Base-by-base conservation (phyloP, 1,140 invertebrate genomes). In the Tetranychus cinnabarinus region DNA sequence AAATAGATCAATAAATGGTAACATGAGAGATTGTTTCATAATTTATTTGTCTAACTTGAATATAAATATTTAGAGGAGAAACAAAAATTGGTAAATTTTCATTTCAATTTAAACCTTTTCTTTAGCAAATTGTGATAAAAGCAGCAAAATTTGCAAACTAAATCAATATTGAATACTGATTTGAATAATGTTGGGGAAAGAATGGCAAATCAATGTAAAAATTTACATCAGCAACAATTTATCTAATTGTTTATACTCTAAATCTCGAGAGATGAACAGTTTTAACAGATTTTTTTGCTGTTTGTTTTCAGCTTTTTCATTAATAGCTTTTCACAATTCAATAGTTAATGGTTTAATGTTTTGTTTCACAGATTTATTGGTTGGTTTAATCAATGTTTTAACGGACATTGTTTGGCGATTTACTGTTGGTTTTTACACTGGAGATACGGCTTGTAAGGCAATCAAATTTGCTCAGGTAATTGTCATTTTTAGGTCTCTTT, bases 371-470 rank as follows among this genome's bases (percentile, higher is more conserved):
- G 88, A 91, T 82, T 75, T 91, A 47, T 79, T 81, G 61, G 87
- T 90, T 36, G 87, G 87, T 10, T 71, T 90, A 47, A 82, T 90
- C 67, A 85, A 81, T 67, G 87, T 90, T 3, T 76, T 87, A 46
- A 86, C 84, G 7, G 87, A 91, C 68, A 88, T 90, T 56, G 78
- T 87, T 48, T 88, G 86, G 83, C 81, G 84, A 69, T 81, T 82
- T 42, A 88, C 86, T 3, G 81, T 90, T 46, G 77, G 82, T 0
- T 90, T 86, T 84, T 76, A 86, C 59, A 84, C 85, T 0, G 86
- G 87, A 8, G 86, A 89, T 69, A 71, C 85, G n/a, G 83, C 83
- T 65, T 91, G 87, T 75, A 91, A 90, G 75, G 71, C 85, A 63
- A 84, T 86, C 68, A 82, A 80, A 67, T 90, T 86, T 70, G 77